Evolutionary conservation across 2,113 vertebrate genomes (phyloP).

Genomic region (Toxostoma redivivum): DNA sequence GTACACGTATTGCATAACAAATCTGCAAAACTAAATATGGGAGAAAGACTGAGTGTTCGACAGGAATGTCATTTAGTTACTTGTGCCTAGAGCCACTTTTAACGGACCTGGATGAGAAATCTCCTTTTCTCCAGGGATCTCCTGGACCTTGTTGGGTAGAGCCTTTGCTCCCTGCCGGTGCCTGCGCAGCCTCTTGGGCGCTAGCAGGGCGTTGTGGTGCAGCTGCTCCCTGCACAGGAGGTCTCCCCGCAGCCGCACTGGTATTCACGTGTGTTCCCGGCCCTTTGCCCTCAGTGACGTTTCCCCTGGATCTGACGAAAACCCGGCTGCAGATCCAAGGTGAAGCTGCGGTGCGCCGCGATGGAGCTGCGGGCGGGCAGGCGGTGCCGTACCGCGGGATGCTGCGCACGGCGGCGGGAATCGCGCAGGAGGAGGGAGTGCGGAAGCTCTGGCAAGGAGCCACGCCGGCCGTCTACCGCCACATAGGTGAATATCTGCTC

Average conservation of each 20-base stretch:
- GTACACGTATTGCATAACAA: not conserved
- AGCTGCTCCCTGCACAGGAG: not conserved
- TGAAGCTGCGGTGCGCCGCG: slow-evolving; percentile 61
- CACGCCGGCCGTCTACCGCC: slow-evolving; percentile 83
- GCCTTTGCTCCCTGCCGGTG: not conserved
- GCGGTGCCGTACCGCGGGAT: slow-evolving; percentile 71
- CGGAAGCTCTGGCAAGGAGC: slow-evolving; percentile 84
- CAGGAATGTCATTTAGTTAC: not conserved
- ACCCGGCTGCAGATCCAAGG: slow-evolving; percentile 87
- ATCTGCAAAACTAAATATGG: not conserved
- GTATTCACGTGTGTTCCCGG: not conserved
- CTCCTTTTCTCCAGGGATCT: not conserved
- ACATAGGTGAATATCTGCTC: slow-evolving; percentile 77
- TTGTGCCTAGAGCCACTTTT: not conserved
- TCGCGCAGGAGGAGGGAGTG: slow-evolving; percentile 80
- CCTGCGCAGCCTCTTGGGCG: not conserved
- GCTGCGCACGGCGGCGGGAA: slow-evolving; percentile 76
- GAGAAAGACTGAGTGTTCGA: not conserved
- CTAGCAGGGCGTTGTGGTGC: not conserved
- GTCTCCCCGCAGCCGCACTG: not conserved
- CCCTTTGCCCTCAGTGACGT: slow-evolving; percentile 74
- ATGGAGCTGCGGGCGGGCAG: not conserved
- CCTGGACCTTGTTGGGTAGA: fast-evolving
- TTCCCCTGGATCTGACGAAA: slow-evolving; percentile 86
- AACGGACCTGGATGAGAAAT: not conserved